Base-by-base conservation (phyloP, 2,113 vertebrate genomes). In the Piprites chloris region DNA sequence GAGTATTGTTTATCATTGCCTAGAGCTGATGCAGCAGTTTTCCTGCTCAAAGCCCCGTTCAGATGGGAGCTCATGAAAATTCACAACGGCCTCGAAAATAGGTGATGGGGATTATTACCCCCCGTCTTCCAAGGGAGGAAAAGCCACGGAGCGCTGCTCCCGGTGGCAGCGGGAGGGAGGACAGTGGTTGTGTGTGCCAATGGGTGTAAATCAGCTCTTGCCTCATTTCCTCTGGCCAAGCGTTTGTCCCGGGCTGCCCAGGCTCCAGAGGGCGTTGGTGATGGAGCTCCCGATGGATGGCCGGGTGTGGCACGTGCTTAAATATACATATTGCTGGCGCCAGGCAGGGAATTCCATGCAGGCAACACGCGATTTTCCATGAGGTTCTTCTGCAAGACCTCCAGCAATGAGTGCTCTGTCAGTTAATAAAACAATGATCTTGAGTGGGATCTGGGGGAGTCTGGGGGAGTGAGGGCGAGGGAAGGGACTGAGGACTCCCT, bases 1-100 rank as follows among this genome's bases (percentile, higher is more conserved):
- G 90, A 96, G 94, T 93, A 94, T 96, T 97, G 94, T 97, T 96
- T 96, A 96, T 95, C 94, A 93, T 87, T 63, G 95, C 96, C 94
- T 96, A 85, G 89, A 94, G 94, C 94, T 96, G 94, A 96, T 85
- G 65, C 96, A 94, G 96, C 94, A 97, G 93, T 97, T 96, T 96
- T 94, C 85, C 87, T 96, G 91, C 87, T 95, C 95, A 95, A 95
- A 97, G 94, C 94, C 86, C 91, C 22, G 89, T 87, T 96, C 96
- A 87, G 89, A 96, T 95, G 96, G 94, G 65, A 66, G 93, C 95
- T 96, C 94, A 96, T 95, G 94, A 96, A 96, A 96, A 96, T 95
- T 96, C 95, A 96, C 95, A 63, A 55, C 95, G 63, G 93, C 87
- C 76, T 92, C 28, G 26, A 81, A 83, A 93, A 94, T 93, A 97